A percentile compares a stretch with the other conserved stretches of the same genome.
Conservation (phyloP, 2,797 vertebrate species). For the Falco berigora region DNA sequence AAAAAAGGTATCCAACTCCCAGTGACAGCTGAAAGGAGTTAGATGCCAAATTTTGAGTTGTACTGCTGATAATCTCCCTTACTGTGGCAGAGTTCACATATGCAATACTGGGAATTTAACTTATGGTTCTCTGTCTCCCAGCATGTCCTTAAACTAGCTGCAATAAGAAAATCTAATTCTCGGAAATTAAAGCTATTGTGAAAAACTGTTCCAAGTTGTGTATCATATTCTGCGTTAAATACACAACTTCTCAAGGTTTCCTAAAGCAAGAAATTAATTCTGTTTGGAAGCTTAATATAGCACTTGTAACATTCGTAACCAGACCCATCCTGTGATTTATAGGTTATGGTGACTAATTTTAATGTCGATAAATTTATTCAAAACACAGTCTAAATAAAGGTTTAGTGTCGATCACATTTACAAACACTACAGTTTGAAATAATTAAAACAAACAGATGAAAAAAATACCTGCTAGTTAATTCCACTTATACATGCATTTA, state of each 20-base stretch:
- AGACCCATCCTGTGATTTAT: conserved; percentile 16
- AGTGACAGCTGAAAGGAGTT: background rate
- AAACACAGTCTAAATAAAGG: conserved; percentile 57
- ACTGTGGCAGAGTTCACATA: background rate
- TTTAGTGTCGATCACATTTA: conserved; percentile 68
- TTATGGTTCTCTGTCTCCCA: background rate
- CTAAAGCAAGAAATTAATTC: background rate
- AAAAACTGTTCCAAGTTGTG: background rate
- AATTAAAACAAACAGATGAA: conserved; percentile 65
- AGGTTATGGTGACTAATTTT: conserved; percentile 49
- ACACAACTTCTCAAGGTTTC: conserved; percentile 26
- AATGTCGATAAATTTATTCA: conserved; percentile 55
- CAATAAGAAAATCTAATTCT: background rate
- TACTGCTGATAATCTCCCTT: background rate
- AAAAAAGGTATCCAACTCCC: background rate
- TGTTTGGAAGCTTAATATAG: background rate
- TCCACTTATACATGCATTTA: conserved; percentile 24
- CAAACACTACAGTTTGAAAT: conserved; percentile 56
- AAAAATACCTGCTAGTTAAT: conserved; percentile 56
- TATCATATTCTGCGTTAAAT: background rate
- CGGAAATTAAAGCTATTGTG: background rate
- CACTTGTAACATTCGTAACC: background rate
- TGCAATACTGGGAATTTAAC: background rate
- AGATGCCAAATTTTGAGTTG: background rate
- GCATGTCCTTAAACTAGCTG: background rate